Base-by-base conservation (phyloP, 2,113 vertebrate genomes). In the Halichoerus grypus region DNA sequence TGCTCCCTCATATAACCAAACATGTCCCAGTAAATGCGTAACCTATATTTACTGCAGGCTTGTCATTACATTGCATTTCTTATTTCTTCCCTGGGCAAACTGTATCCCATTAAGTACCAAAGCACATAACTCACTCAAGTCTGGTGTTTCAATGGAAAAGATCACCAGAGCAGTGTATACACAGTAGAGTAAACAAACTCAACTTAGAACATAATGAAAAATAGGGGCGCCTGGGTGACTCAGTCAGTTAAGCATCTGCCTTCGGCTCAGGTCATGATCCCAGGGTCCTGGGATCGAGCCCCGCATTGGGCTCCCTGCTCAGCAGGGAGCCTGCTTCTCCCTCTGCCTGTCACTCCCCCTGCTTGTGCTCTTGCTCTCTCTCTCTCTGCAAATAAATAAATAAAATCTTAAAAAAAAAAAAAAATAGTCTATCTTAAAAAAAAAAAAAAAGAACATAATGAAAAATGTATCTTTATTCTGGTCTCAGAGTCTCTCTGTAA, bases 41-140 rank as follows among this genome's bases (percentile, higher is more conserved):
- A 88, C 86, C 63, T 95, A 77, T 79, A 76, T 97, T 96, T 93
- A 91, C n/a, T 88, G 33, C 55, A 26, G 65, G 42, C 28, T 94
- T 53, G 28, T 86, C 72, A 72, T 28, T 81, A 46, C 42, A 88
- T 94, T 92, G 26, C 46, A 67, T 87, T 97, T 76, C 82, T 88
- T 81, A 92, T 92, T 95, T 92, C 74, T 90, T 91, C 39, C n/a
- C 4, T 77, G 14, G 65, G 86, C 33, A 96, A 93, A 94, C 46
- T 94, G 31, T 82, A 39, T 88, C 26, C 28, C 33, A 72, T 31
- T 87, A 67, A 93, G 72, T 80, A 87, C 33, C 72, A 88, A 88
- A 63, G 9, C 51, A 82, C 61, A 94, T 83, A 94, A 92, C 3
- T 88, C 59, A 94, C 63, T 65, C 49, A 72, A 72, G 51, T 80